Conservation (phyloP, 1,140 invertebrate species). For the Argopecten irradians region DNA sequence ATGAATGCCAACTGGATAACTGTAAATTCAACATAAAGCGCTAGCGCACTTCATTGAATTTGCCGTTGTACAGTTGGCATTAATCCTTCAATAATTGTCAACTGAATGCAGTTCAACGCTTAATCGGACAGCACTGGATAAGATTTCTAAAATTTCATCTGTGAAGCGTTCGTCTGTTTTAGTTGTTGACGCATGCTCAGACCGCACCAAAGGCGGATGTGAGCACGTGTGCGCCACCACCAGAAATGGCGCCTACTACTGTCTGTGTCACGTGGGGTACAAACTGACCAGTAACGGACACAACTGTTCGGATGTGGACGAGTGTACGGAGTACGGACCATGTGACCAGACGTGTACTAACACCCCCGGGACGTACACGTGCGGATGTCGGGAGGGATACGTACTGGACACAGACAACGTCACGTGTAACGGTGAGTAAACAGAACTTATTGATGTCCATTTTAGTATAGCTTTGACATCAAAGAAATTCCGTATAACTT, state of each 20-base stretch:
- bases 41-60: too few relatives aligned
- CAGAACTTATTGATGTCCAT: too few relatives aligned
- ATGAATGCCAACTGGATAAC: too few relatives aligned
- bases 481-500: too few relatives aligned
- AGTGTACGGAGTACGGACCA: neutral
- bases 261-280: neutral
- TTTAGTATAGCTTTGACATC: too few relatives aligned
- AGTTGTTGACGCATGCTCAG: neutral
- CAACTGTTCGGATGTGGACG: neutral
- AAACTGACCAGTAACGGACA: neutral
- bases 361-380: slow-evolving; percentile 10
- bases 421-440: slow-evolving; percentile 4
- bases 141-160: too few relatives aligned
- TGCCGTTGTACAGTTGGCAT: too few relatives aligned
- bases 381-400: slow-evolving; percentile 1
- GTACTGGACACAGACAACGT: neutral
- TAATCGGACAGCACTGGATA: too few relatives aligned
- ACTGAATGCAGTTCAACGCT: too few relatives aligned
- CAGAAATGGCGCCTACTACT: neutral
- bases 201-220: neutral
- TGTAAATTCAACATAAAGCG: too few relatives aligned
- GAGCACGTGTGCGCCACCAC: neutral
- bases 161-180: too few relatives aligned
- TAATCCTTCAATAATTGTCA: too few relatives aligned
- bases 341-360: slow-evolving; percentile 2